Evolutionary conservation across 2,797 vertebrate genomes (phyloP), one percentile per base, ranked within the genome.

Genomic region (Nannoperca australis): DNA sequence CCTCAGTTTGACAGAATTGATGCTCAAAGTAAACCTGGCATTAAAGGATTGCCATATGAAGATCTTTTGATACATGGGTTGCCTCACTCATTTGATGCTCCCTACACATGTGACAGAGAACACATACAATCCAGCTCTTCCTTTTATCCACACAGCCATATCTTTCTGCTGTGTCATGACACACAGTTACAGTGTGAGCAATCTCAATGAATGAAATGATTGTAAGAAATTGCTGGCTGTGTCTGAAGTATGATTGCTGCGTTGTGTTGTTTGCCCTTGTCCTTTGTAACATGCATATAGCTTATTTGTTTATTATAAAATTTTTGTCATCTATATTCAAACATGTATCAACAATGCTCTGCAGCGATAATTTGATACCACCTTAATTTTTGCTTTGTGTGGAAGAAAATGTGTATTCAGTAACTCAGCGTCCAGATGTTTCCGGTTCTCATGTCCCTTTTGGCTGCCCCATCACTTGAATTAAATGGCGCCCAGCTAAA

Each of bases 1-100:
- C 24, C 66, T 66, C 51, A 1, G 40, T 82, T 81, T 77, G 79
- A 83, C 81, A 83, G 60, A 87, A 67, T 40, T 50, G 73, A 85
- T 36, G 72, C 77, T 88, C 70, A 72, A 44, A 73, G 78, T 71
- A 78, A 84, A 80, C 4, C 34, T 61, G 58, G 24, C 64, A 69
- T 72, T n/a, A n/a, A 84, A 81, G 75, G 71, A 79, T 70, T 82
- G 70, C 38, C 50, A 71, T 62, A 77, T 62, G 47, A 71, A 61
- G 22, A 47, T 78, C 55, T 77, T 73, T 53, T n/a, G 70, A 73
- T 30, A 67, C 56, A 74, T 60, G 62, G 27, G 27, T 64, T 50
- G 27, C 13, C 20, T 70, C 45, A 8, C 17, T 65, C 38, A 61
- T 78, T 76, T 76, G 68, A 81, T 54, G 44, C 24, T 61, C 32